These are phyloP conservation scores for Calliphora vomitoria DNA, from an alignment of 2,888 invertebrate genomes.

Conservation along the genomic window DNA sequence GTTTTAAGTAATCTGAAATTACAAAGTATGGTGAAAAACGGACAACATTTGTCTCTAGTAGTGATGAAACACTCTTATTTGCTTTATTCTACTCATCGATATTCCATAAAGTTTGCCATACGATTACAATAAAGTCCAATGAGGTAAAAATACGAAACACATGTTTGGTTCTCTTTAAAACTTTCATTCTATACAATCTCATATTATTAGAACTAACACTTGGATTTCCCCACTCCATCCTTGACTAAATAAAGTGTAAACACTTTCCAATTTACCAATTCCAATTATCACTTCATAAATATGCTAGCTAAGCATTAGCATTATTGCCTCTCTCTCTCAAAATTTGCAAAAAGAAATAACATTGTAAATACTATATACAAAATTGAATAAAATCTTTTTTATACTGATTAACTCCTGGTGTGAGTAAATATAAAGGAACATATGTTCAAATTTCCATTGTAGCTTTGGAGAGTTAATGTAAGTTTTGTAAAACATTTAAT, in stretches of 20 bases:
- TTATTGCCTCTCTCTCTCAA: neutral
- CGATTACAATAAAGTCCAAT: too few species aligned
- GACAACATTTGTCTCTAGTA: too few species aligned
- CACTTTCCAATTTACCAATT: neutral
- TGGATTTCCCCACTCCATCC: neutral
- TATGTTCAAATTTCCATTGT: constrained; percentile 42
- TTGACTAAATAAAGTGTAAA: neutral
- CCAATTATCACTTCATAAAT: constrained; percentile 27
- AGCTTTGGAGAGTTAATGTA: constrained; percentile 50
- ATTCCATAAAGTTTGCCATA: too few species aligned
- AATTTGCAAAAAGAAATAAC: neutral
- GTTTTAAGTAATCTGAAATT: too few species aligned
- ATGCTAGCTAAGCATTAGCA: neutral
- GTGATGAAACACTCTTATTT: neutral
- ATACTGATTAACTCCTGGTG: neutral
- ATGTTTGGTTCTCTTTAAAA: too few species aligned
- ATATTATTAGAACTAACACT: too few species aligned
- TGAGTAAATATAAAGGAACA: neutral
- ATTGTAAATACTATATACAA: neutral
- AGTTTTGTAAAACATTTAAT: constrained; percentile 66
- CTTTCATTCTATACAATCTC: too few species aligned
- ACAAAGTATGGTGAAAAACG: too few species aligned
- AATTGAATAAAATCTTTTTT: constrained; percentile 12
- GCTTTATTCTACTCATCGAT: too few species aligned
- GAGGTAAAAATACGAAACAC: too few species aligned